Evolutionary conservation across 1,140 invertebrate species (phyloP), one percentile per base, ranked within the genome.

Genomic region (Lethrus apterus): DNA sequence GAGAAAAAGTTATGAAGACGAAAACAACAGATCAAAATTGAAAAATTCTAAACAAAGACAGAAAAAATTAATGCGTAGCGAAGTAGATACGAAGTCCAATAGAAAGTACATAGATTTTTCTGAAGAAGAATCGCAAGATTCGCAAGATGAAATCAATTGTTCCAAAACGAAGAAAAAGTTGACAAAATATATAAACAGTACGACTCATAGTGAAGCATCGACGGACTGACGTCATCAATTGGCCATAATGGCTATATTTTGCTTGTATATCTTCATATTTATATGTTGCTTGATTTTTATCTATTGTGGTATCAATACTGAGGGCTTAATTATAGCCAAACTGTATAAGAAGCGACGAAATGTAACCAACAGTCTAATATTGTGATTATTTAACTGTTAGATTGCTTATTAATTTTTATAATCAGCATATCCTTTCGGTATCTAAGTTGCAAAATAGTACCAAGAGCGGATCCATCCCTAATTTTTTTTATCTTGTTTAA

Each of bases 181-280:
- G 44, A 13, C 38, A 24, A 47, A 58, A 34, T 5, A 57, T 9
- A 58, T 58, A 52, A 44, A 32, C 1, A 47, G 9, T 47, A 63
- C 13, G 13, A 26, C 13, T 29, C 40, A 42, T 38, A 65, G 59
- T 17, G 60, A 65, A 9, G 48, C 63, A 4, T 60, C 58, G 36
- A 66, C 65, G 35, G 69, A 74, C 64, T 78, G 75, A 77, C 76
- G 75, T 58, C 69, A 74, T 62, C 72, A 69, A 59, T 60, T 73
- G 29, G 75, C 70, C 55, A 74, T 77, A 17, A 64, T 73, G 55
- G 72, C 70, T 13, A 65, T 78, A 10, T 70, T 77, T 26, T 71
- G 73, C 40, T 60, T 78, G n/a, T 79, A 76, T 50, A 57, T 70
- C 15, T 67, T 70, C 41, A 78, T 78, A 46, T 68, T 78, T 46